Conservation (phyloP, 2,113 vertebrate genomes). For the Geococcyx californianus region DNA sequence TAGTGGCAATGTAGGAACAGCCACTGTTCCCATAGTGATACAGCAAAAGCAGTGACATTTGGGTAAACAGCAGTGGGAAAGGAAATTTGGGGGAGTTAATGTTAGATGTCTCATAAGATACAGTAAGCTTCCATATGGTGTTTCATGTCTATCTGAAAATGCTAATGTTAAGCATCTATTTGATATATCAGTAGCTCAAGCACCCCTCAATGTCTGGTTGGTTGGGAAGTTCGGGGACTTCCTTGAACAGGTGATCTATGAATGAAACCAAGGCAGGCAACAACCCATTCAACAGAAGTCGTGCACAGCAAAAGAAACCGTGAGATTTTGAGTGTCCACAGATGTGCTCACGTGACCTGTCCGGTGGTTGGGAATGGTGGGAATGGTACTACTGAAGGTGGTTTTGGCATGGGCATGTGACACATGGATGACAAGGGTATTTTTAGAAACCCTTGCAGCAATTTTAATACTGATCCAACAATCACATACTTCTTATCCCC, state of each 20-base stretch:
- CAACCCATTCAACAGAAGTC: neutral
- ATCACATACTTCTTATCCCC: neutral
- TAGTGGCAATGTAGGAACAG: conserved; percentile 13
- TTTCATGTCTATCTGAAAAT: conserved; percentile 33
- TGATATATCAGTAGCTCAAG: neutral
- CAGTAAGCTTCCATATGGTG: conserved; percentile 18
- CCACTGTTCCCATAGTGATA: conserved; percentile 48
- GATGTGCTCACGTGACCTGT: neutral
- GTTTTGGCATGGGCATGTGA: neutral
- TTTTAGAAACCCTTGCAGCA: neutral
- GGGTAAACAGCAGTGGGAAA: conserved; percentile 46
- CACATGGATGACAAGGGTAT: neutral
- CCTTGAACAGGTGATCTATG: neutral
- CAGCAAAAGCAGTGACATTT: conserved; percentile 46
- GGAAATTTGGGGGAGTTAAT: conserved; percentile 60
- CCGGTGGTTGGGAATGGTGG: neutral
- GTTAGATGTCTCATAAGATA: conserved; percentile 60
- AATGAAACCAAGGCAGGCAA: neutral
- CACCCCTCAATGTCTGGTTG: neutral
- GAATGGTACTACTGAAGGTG: neutral
- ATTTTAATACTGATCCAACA: neutral
- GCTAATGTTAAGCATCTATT: neutral
- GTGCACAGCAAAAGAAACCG: neutral
- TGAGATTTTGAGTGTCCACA: neutral
- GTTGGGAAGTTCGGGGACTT: neutral